Evolutionary conservation across 2,888 invertebrate species (phyloP), one percentile per base, ranked within the genome.

Genomic region (Melieria crassipennis): DNA sequence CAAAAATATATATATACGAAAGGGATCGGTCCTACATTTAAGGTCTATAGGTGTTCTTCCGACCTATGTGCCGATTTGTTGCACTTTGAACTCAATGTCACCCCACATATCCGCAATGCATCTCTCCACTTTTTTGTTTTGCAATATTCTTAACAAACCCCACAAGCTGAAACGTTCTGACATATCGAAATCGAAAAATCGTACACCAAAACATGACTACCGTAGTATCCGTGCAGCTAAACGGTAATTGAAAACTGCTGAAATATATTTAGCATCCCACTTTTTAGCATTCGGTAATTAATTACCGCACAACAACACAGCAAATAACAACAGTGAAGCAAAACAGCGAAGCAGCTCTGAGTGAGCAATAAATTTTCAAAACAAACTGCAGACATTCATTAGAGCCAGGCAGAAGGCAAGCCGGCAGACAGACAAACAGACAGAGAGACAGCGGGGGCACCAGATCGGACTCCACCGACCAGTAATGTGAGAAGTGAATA

Each of bases 361-460:
- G 62, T 69, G 62, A 67, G 69, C 62, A 69, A 69, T 69, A 69
- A 63, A 69, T 69, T 62, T 52, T 47, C 43, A 56, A 69, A 69
- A 56, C 62, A 69, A 69, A 69, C 69, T 69, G 47, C 62, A 55
- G 42, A 43, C 46, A 69, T 69, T 63, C 55, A 62, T 69, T 69
- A 62, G 13, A 43, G 56, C 4, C 47, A 13, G 45, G 42, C 42
- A 11, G 13, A 16, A 30, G 48, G 50, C 42, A 63, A 42, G 63
- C 30, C 2, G 13, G 7, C 6, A 50, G 11, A 52, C 10, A 10
- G 4, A 42, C 50, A 13, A 9, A 52, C n/a, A 1, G 11, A 57
- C 16, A 47, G 43, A 47, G 13, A 10, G 57, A n/a, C 16, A 47
- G 30, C 4, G 43, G 7, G 6, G n/a, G 56, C 56, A 13, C 6